phyloP scores from a whole-genome alignment of 2,888 invertebrate genomes.

The Carterocephalus palaemon region DNA sequence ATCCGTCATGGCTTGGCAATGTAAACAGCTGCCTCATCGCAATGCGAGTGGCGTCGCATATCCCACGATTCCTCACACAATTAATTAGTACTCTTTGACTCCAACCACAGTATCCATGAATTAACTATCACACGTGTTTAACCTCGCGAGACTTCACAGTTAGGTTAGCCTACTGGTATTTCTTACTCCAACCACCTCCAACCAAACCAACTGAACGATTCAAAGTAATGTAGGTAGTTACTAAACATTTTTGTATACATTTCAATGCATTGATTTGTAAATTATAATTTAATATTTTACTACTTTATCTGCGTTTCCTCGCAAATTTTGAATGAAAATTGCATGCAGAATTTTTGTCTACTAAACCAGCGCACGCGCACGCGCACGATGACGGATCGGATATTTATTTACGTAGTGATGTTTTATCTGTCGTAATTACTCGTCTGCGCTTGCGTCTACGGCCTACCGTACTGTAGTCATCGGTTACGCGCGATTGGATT shows the following conservation, averaged over 20 bases:
- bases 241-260: no score
- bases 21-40: slow-evolving; percentile 7
- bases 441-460: slow-evolving; percentile 17
- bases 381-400: slow-evolving; percentile 12
- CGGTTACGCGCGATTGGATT: slow-evolving; percentile 16
- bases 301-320: no score
- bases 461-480: slow-evolving; percentile 15
- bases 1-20: neutral
- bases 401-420: slow-evolving; percentile 19
- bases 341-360: no score
- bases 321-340: no score
- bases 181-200: no score
- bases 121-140: slow-evolving; percentile 7
- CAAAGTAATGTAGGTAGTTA: no score
- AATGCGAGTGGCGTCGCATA: slow-evolving; percentile 6
- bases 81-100: slow-evolving; percentile 6
- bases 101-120: slow-evolving; percentile 10
- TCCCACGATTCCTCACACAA: slow-evolving; percentile 15
- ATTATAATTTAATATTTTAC: no score
- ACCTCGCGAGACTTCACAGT: neutral
- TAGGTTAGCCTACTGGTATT: no score
- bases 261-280: no score
- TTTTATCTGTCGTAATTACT: slow-evolving; percentile 21
- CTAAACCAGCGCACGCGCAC: slow-evolving; percentile 1
- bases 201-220: no score